These are phyloP conservation scores for Scatophagus argus DNA, from an alignment of 2,113 vertebrate species.

Conservation along the genomic window DNA sequence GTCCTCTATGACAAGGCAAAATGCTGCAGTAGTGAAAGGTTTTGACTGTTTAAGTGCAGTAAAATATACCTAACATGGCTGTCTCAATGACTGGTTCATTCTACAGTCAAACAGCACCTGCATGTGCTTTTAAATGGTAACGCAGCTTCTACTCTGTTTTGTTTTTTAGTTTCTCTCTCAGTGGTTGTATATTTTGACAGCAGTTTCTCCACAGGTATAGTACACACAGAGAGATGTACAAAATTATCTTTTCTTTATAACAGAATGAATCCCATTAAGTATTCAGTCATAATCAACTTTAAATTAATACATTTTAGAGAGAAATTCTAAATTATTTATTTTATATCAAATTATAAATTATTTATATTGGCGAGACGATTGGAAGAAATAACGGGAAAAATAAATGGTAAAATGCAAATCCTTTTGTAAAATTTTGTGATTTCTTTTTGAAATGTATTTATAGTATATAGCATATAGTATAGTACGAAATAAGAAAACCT, in stretches of 20 bases:
- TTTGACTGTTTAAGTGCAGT: neutral
- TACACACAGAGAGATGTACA: neutral
- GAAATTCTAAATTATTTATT: neutral
- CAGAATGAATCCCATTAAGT: neutral
- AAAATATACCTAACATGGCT: neutral
- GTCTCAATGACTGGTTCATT: neutral
- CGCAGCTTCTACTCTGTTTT: slow-evolving; percentile 3
- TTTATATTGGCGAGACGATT: neutral
- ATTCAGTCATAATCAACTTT: neutral
- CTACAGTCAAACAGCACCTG: slow-evolving; percentile 65
- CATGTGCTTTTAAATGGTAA: slow-evolving; percentile 46
- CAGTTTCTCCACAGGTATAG: neutral
- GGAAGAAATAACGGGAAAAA: neutral
- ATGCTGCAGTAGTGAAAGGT: neutral
- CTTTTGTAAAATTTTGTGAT: too few species aligned
- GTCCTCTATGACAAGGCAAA: neutral
- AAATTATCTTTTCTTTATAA: neutral
- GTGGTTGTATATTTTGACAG: too few species aligned
- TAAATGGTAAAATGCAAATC: too few species aligned
- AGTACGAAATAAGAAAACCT: too few species aligned
- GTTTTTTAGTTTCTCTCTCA: neutral
- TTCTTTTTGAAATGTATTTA: too few species aligned
- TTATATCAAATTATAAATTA: too few species aligned
- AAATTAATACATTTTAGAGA: neutral
- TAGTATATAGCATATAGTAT: too few species aligned